Evolutionary conservation across 1,140 invertebrate species (phyloP).

Genomic region (Cephus cinctus): DNA sequence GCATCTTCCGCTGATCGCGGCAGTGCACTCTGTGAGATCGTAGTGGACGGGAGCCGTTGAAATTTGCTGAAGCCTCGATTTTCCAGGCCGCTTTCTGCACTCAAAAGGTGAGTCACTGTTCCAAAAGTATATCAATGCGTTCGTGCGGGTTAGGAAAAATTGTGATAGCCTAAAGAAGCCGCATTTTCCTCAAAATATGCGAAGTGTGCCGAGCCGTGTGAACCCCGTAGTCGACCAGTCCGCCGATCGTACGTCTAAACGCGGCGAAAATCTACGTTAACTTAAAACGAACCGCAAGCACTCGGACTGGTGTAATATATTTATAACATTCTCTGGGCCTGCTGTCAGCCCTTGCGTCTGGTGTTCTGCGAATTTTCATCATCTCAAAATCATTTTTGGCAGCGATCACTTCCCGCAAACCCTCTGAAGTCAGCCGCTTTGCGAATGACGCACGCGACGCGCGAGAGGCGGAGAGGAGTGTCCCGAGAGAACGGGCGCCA

Average conservation of each 20-base stretch:
- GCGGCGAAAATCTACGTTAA: no score
- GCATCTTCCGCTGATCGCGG: constrained; percentile 47
- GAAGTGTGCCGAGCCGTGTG: constrained; percentile 5
- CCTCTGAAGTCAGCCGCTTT: neutral
- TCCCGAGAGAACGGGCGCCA: constrained; percentile 2
- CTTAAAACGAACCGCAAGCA: no score
- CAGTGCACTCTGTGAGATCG: constrained; percentile 53
- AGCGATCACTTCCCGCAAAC: no score
- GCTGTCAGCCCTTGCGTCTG: no score
- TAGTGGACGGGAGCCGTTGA: constrained; percentile 52
- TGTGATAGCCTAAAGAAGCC: no score
- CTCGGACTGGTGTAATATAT: no score
- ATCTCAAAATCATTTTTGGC: no score
- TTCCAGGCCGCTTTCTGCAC: constrained; percentile 49
- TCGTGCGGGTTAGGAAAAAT: no score
- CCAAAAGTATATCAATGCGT: constrained; percentile 12
- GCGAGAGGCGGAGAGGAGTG: neutral
- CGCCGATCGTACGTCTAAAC: neutral
- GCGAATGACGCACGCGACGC: neutral
- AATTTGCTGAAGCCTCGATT: constrained; percentile 49
- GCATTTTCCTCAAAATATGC: neutral
- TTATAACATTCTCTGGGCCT: no score
- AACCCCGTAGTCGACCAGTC: constrained; percentile 5
- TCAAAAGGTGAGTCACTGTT: constrained; percentile 48
- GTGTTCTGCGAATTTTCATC: no score